Evolutionary conservation across 2,888 invertebrate genomes (phyloP).

Genomic region (Onthophagus sagittarius): DNA sequence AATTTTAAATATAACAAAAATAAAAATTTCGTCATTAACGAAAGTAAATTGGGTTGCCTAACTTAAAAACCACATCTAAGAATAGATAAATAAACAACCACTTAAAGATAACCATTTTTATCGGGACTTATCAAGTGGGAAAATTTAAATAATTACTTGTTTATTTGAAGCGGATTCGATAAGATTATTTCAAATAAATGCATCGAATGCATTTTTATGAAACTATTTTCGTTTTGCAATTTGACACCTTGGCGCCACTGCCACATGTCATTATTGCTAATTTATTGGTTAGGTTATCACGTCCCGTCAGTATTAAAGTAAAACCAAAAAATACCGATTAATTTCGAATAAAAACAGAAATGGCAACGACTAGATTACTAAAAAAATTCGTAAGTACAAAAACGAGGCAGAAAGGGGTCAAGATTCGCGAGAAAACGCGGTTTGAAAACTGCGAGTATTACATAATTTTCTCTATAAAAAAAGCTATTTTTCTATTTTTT

Average conservation of each 20-base stretch:
- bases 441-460: background rate
- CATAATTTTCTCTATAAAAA: background rate
- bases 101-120: background rate
- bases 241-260: background rate
- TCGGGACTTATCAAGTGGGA: background rate
- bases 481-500: no score
- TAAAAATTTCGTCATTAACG: no score
- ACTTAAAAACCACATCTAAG: no score
- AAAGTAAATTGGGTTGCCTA: background rate
- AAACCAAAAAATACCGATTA: background rate
- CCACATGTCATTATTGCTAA: background rate
- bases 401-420: background rate
- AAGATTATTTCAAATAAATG: background rate
- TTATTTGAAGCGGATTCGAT: background rate
- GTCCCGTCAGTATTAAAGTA: background rate
- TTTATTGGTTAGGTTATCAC: background rate
- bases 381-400: constrained; percentile 32
- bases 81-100: background rate
- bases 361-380: constrained; percentile 33
- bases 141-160: no score
- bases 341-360: constrained; percentile 15
- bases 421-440: background rate
- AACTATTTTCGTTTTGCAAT: background rate
- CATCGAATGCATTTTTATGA: background rate
- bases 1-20: no score